Conservation (phyloP, 35 echinoderm and acorn worm genomes). For the Ophiothrix spiculata region DNA sequence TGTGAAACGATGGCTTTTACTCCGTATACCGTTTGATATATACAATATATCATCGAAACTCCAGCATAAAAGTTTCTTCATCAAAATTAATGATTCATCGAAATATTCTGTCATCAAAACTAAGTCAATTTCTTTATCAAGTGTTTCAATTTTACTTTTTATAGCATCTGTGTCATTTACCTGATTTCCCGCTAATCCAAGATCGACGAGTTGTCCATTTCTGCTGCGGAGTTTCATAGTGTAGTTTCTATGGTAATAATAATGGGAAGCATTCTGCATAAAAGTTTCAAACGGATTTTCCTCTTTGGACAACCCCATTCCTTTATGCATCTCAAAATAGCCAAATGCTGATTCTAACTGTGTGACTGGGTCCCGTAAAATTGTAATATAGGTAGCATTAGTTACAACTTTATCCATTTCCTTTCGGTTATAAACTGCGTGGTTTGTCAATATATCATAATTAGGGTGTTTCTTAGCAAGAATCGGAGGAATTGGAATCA, state of each 20-base stretch:
- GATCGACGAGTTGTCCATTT: slow-evolving; percentile 68
- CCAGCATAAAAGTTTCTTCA: slow-evolving; percentile 63
- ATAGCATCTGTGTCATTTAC: slow-evolving; percentile 21
- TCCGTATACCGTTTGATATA: slow-evolving; percentile 42
- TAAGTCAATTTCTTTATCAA: slow-evolving; percentile 72
- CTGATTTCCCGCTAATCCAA: slow-evolving; percentile 37
- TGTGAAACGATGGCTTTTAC: slow-evolving; percentile 10
- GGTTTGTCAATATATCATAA: slow-evolving; percentile 63
- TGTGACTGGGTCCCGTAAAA: slow-evolving; percentile 48
- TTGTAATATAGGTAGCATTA: slow-evolving; percentile 68
- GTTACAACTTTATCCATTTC: slow-evolving; percentile 70
- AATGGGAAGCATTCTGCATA: slow-evolving; percentile 28
- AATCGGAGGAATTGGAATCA: not conserved
- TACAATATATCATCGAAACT: slow-evolving; percentile 74
- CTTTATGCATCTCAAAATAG: slow-evolving; percentile 60
- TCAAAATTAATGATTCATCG: slow-evolving; percentile 59
- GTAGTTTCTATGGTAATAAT: slow-evolving; percentile 19
- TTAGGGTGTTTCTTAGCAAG: not conserved
- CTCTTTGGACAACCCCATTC: slow-evolving; percentile 15
- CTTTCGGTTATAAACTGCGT: slow-evolving; percentile 54
- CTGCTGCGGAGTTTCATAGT: slow-evolving; percentile 23
- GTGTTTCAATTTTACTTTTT: slow-evolving; percentile 3
- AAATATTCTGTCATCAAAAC: slow-evolving; percentile 72
- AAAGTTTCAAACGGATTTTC: slow-evolving; percentile 47
- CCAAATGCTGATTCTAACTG: slow-evolving; percentile 77